Base-by-base conservation (phyloP, 2,797 vertebrate genomes). In the Crax fasciolata region DNA sequence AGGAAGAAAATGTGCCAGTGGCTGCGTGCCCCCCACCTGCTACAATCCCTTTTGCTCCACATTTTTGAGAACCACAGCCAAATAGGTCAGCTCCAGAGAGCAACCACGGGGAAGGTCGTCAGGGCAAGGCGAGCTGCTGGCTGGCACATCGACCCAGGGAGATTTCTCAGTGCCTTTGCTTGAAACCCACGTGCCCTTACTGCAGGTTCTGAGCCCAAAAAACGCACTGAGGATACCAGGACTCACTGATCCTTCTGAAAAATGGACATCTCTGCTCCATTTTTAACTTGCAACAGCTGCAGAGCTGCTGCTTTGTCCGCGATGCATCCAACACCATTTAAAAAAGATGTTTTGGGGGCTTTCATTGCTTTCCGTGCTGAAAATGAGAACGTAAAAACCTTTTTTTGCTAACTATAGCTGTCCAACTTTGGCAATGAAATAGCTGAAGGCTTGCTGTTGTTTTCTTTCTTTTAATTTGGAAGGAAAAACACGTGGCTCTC, bases 351-450 rank as follows among this genome's bases (percentile, higher is more conserved):
- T 3, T 11, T 32, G 17, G 8, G 32, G n/a, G 23, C 6, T 84
- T 55, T 39, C 11, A n/a, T 11, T 0, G 0, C 4, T 48, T 70
- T 46, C 0, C 16, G 20, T 27, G 25, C 6, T 61, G 19, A 58
- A 74, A 82, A 86, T 1, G 5, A 43, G 61, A 43, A 13, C 21
- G 18, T 19, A 88, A 55, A 4, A 32, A 44, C 6, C 16, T 65
- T 43, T 79, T 94, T 90, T 90, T 87, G 79, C 84, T 92, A 78
- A 96, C 84, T 90, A 90, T 94, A 96, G 95, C 96, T 96, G 94
- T 84, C 73, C 39, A 89, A 93, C 93, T 91, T 94, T 87, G 70
- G 82, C 84, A 91, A 68, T 32, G 86, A 96, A 97, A 93, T 76
- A 79, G 71, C 72, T 59, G 89, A 87, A 89, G 67, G 62, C 51